Conservation (phyloP, 2,797 vertebrate genomes). For the Sebastes dallii region DNA sequence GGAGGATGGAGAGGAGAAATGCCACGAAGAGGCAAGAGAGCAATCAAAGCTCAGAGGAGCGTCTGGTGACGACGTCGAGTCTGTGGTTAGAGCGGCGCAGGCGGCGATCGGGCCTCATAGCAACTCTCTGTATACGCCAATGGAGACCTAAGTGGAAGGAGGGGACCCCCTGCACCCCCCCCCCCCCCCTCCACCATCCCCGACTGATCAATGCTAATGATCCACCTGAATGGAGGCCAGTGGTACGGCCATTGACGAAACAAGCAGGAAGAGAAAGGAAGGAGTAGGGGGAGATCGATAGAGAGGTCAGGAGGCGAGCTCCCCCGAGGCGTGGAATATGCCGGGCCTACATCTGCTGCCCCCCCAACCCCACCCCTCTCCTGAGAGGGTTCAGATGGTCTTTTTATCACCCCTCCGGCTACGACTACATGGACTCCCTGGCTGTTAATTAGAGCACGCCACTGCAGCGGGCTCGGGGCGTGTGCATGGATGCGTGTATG, state of each 20-base stretch:
- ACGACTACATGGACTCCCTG: conserved; percentile 68
- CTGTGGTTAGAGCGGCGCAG: conserved; percentile 13
- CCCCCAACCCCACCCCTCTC: conserved; percentile 42
- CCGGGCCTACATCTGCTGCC: conserved; percentile 71
- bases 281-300: conserved; percentile 55
- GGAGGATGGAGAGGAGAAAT: conserved; percentile 31
- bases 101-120: conserved; percentile 10
- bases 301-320: conserved; percentile 64
- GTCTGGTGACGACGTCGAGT: not conserved
- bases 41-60: conserved; percentile 17
- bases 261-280: conserved; percentile 45
- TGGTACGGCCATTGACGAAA: conserved; percentile 44
- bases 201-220: conserved; percentile 71
- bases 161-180: not conserved
- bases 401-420: conserved; percentile 75
- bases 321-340: conserved; percentile 61
- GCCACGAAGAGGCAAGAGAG: conserved; percentile 16
- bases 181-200: not conserved
- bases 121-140: conserved; percentile 14
- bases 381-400: conserved; percentile 75
- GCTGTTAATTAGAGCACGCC: conserved; percentile 73
- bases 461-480: conserved; percentile 40
- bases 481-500: not conserved
- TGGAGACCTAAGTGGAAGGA: not conserved
- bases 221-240: conserved; percentile 56